Evolutionary conservation across 1,140 invertebrate genomes (phyloP), one percentile per base, ranked within the genome.

Genomic region (Meloidogyne exigua): DNA sequence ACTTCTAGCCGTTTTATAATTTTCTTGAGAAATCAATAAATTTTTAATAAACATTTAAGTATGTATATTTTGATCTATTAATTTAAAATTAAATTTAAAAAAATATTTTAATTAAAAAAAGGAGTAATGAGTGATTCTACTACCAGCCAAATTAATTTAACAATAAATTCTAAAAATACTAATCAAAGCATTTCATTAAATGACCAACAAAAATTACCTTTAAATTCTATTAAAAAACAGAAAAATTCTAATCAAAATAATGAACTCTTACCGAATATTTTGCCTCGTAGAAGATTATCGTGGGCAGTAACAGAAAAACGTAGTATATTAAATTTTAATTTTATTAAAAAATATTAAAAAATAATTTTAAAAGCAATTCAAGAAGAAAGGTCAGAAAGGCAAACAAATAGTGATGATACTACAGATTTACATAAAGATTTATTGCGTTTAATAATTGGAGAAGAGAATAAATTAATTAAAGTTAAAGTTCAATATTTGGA

Each of bases 401-500:
- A 62, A 32, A 26, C 23, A 74, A 36, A 36, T 39, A 21, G 64
- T 13, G 36, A 32, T 12, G 69, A 23, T 65, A 64, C 42, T 11
- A 26, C 39, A 36, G 66, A 75, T 57, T 57, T 76, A 36, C 32
- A 28, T 25, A 72, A 80, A 11, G 68, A 80, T 62, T 67, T 79
- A 28, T 70, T 79, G 36, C 63, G 67, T 32, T 36, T 79, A 63
- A 79, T 79, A 42, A 79, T 79, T 64, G 77, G 77, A 15, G 77
- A 83, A 3, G 81, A 80, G n/a, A n/a, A n/a, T 26, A 39, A 78
- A n/a, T 62, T 68, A 28, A 64, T 80, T 39, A 72, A 74, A 57
- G 81, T 81, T 57, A 81, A 81, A 66, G 83, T 83, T 25, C 81
- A 83, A 69, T 81, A 80, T 49, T 32, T 83, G 70, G 80, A 81